phyloP scores from a whole-genome alignment of 1,140 invertebrate genomes.

The Drosophila neocordata region DNA sequence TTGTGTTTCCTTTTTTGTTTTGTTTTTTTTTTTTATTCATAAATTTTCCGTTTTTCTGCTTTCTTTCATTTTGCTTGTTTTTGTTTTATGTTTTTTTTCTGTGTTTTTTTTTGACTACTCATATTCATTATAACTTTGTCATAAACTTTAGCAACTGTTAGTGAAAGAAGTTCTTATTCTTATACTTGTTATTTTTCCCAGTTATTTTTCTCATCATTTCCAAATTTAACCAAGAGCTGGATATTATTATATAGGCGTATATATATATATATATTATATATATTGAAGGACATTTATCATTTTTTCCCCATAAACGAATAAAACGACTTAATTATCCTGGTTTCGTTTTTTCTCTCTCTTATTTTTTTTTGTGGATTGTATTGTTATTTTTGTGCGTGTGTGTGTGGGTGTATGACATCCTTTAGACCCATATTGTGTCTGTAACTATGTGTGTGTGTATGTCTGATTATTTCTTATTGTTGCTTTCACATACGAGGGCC shows the following conservation, averaged over 20 bases:
- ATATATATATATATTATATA: background rate
- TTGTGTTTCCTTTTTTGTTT: background rate
- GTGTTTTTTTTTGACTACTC: background rate
- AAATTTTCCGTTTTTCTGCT: constrained; percentile 7
- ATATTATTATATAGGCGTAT: background rate
- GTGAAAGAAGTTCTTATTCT: background rate
- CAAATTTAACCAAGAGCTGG: constrained; percentile 3
- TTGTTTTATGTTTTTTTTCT: background rate
- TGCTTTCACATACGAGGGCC: constrained; percentile 5
- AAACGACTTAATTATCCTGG: constrained; percentile 39
- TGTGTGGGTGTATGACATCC: constrained; percentile 18
- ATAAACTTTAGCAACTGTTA: constrained; percentile 10
- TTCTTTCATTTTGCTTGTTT: background rate
- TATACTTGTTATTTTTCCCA: background rate
- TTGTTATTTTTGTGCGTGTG: constrained; percentile 10
- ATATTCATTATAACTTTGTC: constrained; percentile 17
- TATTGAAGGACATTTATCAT: constrained; percentile 26
- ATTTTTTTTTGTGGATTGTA: background rate
- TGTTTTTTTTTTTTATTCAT: constrained; percentile 5
- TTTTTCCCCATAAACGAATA: constrained; percentile 27
- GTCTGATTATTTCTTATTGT: constrained; percentile 23
- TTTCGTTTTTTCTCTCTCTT: background rate
- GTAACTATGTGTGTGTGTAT: constrained; percentile 11
- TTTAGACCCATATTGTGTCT: constrained; percentile 20
- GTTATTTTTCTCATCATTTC: background rate